Base-by-base conservation (phyloP, 2,888 invertebrate species). In the Pyrrhosoma nymphula region DNA sequence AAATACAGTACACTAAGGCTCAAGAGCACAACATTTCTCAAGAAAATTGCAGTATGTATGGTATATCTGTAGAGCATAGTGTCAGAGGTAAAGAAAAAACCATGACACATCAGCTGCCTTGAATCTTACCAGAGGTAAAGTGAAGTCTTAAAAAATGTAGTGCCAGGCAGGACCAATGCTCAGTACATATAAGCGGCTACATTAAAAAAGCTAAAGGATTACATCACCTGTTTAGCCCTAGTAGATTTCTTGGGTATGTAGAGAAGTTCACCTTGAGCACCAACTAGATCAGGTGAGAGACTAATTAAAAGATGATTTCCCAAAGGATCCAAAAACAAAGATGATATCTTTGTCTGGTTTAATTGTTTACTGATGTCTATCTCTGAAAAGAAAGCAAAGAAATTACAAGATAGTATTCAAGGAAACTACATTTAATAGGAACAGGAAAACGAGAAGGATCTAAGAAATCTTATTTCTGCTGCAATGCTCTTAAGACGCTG, bases 241-340 rank as follows among this genome's bases (percentile, higher is more conserved):
- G 97, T 98, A 35, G 98, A 98, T 96, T 98, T 98, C 95, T 98
- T 97, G 95, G 98, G 98, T 18, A 99, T 97, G 96, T 99, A 99
- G 39, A 98, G 97, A 56, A 99, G 97, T 96, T 99, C 99, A 23
- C 96, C 96, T 0, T 98, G 97, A 95, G 97, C 97, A 93, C 97
- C 97, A 95, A 97, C 97, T 60, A 97, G 96, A 96, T 97, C 98
- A 0, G 98, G 97, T 6, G 98, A 97, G 96, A 99, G 98, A 95
- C 98, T 97, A 96, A 99, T 97, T 35, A 99, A 97, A 16, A 99
- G 97, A 97, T 99, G 99, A 96, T 98, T 98, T 0, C 99, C 99
- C 23, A 98, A 98, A 0, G 99, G 99, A 97, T 99, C 99, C 95
- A 99, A 97, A 96, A 98, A 99, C 96, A 99, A 97, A 95, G 98